A percentile compares a stretch with the other conserved stretches of the same genome.
Conservation (phyloP, 2,888 invertebrate species). For the Phalera bucephala region DNA sequence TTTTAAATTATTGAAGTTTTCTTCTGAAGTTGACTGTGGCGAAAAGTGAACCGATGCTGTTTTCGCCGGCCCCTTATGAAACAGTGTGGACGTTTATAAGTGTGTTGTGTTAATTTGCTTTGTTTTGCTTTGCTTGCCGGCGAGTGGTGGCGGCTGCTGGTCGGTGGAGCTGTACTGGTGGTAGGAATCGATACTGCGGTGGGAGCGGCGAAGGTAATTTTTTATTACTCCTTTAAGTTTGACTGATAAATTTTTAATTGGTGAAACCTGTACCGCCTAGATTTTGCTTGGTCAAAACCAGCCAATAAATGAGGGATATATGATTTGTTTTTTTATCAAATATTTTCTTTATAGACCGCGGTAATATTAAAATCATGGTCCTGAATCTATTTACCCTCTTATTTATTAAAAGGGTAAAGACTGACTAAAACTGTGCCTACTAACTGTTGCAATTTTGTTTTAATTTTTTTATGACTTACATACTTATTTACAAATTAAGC, state of each 20-base stretch:
- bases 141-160: slow-evolving; percentile 54
- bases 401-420: too few species aligned
- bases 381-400: too few species aligned
- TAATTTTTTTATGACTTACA: too few species aligned
- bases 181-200: slow-evolving; percentile 76
- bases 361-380: too few species aligned
- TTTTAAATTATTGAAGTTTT: slow-evolving; percentile 60
- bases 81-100: slow-evolving; percentile 61
- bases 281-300: not conserved
- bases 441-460: too few species aligned
- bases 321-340: too few species aligned
- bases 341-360: too few species aligned
- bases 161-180: slow-evolving; percentile 67
- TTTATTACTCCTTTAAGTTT: slow-evolving; percentile 35
- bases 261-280: not conserved
- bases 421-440: too few species aligned
- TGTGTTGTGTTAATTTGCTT: slow-evolving; percentile 73
- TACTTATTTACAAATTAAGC: too few species aligned
- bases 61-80: slow-evolving; percentile 57
- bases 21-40: slow-evolving; percentile 53
- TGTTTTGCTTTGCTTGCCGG: slow-evolving; percentile 69
- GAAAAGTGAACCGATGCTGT: slow-evolving; percentile 61
- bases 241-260: slow-evolving; percentile 5
- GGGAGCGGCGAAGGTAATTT: slow-evolving; percentile 76
- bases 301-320: too few species aligned